Evolutionary conservation across 2,113 vertebrate species (phyloP).

Genomic region (Odontophorus gujanensis): DNA sequence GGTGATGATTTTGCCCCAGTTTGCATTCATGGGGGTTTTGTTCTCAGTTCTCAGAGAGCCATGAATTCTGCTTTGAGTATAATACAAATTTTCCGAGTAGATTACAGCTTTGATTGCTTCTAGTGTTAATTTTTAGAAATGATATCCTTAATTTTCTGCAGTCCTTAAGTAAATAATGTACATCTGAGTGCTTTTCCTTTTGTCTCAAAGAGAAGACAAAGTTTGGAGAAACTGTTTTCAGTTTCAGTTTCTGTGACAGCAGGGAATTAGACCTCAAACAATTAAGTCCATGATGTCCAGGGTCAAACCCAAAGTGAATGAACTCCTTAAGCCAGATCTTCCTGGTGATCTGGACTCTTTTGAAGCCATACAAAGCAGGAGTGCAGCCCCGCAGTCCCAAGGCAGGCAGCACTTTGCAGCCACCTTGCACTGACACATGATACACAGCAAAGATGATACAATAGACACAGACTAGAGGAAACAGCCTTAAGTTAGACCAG

Average conservation of each 20-base stretch:
- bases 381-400: not conserved
- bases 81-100: not conserved
- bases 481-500: too few relatives aligned
- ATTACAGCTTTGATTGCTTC: not conserved
- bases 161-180: not conserved
- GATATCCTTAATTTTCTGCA: not conserved
- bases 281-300: fast-evolving
- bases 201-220: not conserved
- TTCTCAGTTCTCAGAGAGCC: not conserved
- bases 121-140: not conserved
- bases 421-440: not conserved
- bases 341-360: not conserved
- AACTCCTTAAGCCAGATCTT: not conserved
- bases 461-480: not conserved
- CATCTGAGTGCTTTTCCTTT: fast-evolving
- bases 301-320: not conserved
- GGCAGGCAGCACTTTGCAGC: not conserved
- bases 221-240: not conserved
- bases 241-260: fast-evolving
- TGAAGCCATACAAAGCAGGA: not conserved
- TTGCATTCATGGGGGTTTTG: not conserved
- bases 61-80: not conserved
- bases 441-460: not conserved
- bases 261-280: not conserved
- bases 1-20: not conserved